phyloP scores from a whole-genome alignment of 1,140 invertebrate genomes.

The Hesperophylax magnus region DNA sequence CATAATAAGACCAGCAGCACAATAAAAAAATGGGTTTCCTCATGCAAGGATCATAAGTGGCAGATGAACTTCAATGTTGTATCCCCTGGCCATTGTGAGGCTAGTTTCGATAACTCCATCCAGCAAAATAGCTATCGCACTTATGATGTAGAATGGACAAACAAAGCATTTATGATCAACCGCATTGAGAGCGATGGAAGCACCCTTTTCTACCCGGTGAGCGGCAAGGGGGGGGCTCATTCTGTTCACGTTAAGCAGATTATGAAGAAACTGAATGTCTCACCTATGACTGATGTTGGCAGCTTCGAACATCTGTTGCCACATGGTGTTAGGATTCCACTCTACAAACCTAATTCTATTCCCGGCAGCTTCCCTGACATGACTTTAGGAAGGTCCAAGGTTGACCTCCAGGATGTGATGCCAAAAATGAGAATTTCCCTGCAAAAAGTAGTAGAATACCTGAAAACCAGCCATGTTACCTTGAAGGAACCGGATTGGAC shows the following conservation, averaged over 20 bases:
- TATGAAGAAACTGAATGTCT: slow-evolving; percentile 7
- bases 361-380: slow-evolving; percentile 59
- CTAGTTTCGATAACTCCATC: slow-evolving; percentile 59
- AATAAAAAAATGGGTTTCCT: slow-evolving; percentile 27
- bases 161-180: slow-evolving; percentile 59
- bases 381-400: slow-evolving; percentile 60
- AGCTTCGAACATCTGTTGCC: slow-evolving; percentile 4
- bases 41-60: slow-evolving; percentile 41
- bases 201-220: slow-evolving; percentile 61
- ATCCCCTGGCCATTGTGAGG: slow-evolving; percentile 31
- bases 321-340: neutral
- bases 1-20: slow-evolving; percentile 3
- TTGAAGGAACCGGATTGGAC: slow-evolving; percentile 61
- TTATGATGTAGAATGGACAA: slow-evolving; percentile 60
- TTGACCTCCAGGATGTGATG: slow-evolving; percentile 59
- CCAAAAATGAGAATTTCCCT: slow-evolving; percentile 62
- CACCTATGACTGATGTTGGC: neutral
- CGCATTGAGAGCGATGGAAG: slow-evolving; percentile 41
- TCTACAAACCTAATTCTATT: neutral
- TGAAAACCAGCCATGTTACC: slow-evolving; percentile 63
- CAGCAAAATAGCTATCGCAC: slow-evolving; percentile 58
- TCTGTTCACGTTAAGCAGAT: slow-evolving; percentile 64
- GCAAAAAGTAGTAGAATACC: slow-evolving; percentile 60
- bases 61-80: slow-evolving; percentile 30
- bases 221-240: slow-evolving; percentile 61